These are phyloP conservation scores for Xenopus petersii DNA, from an alignment of 2,797 vertebrate genomes.

Conservation along the genomic window DNA sequence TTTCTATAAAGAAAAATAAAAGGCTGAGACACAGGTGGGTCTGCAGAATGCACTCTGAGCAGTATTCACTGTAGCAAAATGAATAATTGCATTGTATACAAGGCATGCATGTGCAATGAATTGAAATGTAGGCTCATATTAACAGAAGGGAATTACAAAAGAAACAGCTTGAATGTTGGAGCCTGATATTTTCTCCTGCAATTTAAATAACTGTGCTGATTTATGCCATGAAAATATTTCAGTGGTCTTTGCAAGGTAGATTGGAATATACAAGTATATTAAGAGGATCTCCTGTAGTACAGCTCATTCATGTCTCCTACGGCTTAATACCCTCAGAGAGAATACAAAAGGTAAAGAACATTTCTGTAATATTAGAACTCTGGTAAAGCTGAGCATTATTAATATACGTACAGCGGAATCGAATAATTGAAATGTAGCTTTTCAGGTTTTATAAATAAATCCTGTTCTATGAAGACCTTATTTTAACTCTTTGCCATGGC, in stretches of 20 bases:
- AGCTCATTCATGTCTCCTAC: conserved; percentile 17
- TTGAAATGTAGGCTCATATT: conserved; percentile 14
- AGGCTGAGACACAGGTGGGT: too few relatives aligned
- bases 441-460: not conserved
- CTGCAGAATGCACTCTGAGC: too few relatives aligned
- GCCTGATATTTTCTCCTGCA: conserved; percentile 21
- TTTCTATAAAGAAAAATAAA: too few relatives aligned
- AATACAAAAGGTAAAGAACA: conserved; percentile 2
- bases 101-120: not conserved
- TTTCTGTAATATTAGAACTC: not conserved
- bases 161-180: conserved; percentile 5
- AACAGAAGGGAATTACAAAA: conserved; percentile 5
- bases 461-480: not conserved
- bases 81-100: too few relatives aligned
- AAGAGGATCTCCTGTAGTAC: conserved; percentile 23
- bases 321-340: conserved; percentile 24
- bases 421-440: not conserved
- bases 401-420: too few relatives aligned
- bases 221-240: conserved; percentile 26
- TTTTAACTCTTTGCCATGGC: too few relatives aligned
- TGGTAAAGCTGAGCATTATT: not conserved
- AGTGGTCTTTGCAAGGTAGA: conserved; percentile 13
- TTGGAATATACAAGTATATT: conserved; percentile 33
- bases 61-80: not conserved
- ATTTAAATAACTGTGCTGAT: conserved; percentile 19